phyloP scores from a whole-genome alignment of 2,113 vertebrate genomes.

The Lophotis ruficrista region DNA sequence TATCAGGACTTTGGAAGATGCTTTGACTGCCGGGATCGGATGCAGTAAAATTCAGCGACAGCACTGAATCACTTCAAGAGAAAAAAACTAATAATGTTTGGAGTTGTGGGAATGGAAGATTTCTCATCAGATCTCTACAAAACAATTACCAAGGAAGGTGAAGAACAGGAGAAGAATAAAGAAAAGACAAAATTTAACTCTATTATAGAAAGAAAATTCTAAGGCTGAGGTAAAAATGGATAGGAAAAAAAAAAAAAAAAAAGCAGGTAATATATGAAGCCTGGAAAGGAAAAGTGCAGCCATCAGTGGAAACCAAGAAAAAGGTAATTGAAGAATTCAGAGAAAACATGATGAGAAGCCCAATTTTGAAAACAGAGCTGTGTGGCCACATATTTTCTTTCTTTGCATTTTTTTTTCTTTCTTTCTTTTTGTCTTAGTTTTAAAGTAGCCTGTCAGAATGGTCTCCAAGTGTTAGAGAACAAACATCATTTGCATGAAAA shows the following conservation, averaged over 20 bases:
- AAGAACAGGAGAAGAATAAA: not conserved
- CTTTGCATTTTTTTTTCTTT: not conserved
- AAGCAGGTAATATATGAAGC: not conserved
- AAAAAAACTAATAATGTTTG: not conserved
- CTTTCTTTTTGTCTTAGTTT: not conserved
- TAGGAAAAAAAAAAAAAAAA: not conserved
- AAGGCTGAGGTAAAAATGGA: not conserved
- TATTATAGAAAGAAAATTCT: not conserved
- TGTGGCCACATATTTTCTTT: not conserved
- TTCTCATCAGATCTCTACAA: slow-evolving; percentile 11
- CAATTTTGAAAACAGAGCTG: not conserved
- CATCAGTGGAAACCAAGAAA: not conserved
- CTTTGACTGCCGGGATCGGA: not conserved
- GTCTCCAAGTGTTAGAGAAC: not conserved
- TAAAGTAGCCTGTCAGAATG: not conserved
- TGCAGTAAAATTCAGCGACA: not conserved
- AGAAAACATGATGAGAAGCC: not conserved
- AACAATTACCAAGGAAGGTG: not conserved
- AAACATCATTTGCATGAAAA: not conserved
- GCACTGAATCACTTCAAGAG: not conserved
- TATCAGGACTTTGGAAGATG: not conserved
- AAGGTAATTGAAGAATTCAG: not conserved
- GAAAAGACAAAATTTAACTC: not conserved
- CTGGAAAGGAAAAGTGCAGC: not conserved
- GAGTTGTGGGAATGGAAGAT: not conserved